Percentiles rank a stretch among this genome's conserved stretches.
These are phyloP conservation scores for Pteropus alecto DNA, from an alignment of 2,113 vertebrate species.

Conservation along the genomic window DNA sequence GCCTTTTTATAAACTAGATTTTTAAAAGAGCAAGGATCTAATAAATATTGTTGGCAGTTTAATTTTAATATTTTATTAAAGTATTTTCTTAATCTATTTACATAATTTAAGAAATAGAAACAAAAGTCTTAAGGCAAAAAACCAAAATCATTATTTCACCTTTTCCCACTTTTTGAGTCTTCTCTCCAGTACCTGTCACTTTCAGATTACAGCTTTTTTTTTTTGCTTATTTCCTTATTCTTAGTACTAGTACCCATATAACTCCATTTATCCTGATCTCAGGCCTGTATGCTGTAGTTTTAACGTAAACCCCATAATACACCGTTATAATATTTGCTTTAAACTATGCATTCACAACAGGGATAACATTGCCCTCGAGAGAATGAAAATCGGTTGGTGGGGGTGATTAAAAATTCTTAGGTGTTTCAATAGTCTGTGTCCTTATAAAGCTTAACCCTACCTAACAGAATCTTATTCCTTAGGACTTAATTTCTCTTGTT, in stretches of 20 bases:
- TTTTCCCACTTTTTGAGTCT: background rate
- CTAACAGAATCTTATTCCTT: background rate
- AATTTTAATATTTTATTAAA: slow-evolving; percentile 14
- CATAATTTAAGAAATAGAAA: background rate
- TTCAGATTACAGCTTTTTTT: background rate
- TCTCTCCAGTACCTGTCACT: background rate
- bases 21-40: background rate
- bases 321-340: background rate
- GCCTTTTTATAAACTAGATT: background rate
- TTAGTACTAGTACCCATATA: background rate
- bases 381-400: background rate
- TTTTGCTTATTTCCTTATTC: background rate
- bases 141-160: background rate
- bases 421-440: background rate
- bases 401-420: background rate
- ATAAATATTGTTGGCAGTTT: background rate
- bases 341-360: background rate
- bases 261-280: background rate
- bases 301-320: background rate
- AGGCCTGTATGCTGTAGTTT: background rate
- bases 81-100: background rate
- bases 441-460: background rate
- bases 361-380: background rate
- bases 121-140: background rate
- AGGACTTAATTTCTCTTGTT: background rate